Percentiles rank a stretch among this genome's conserved stretches.
Evolutionary conservation across 2,113 vertebrate species (phyloP).

Genomic region (Climacteris rufus): DNA sequence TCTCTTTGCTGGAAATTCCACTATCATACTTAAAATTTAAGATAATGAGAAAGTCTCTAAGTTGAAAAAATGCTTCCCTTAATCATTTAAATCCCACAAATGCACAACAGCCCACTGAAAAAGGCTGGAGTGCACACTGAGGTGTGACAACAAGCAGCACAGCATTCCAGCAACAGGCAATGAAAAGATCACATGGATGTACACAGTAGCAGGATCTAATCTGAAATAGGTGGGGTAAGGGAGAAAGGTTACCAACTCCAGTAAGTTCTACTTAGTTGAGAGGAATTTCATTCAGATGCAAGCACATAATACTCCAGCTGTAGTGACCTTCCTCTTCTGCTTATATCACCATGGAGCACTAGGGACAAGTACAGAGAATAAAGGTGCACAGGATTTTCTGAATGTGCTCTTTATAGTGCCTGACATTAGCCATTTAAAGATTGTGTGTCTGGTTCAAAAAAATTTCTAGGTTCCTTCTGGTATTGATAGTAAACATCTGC

Average conservation of each 20-base stretch:
- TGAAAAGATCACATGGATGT: background rate
- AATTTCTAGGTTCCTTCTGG: background rate
- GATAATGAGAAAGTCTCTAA: slow-evolving; percentile 66
- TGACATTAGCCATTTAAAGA: background rate
- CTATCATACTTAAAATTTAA: slow-evolving; percentile 62
- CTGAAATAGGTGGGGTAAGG: background rate
- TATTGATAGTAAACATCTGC: background rate
- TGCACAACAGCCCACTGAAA: background rate
- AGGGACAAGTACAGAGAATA: background rate
- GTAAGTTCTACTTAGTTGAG: background rate
- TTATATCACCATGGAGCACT: background rate
- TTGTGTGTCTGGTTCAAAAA: background rate
- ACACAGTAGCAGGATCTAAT: background rate
- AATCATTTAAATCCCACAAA: slow-evolving; percentile 17
- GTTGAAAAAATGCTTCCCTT: slow-evolving; percentile 43
- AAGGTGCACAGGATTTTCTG: background rate
- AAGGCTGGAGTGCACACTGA: background rate
- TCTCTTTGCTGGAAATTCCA: slow-evolving; percentile 72
- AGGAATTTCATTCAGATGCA: background rate
- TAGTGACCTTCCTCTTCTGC: background rate
- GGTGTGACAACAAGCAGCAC: background rate
- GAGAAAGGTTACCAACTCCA: background rate
- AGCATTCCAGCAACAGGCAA: background rate
- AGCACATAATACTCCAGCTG: accelerated
- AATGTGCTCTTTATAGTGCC: background rate